Base-by-base conservation (phyloP, 2,888 invertebrate species). In the Aphrophora alni region DNA sequence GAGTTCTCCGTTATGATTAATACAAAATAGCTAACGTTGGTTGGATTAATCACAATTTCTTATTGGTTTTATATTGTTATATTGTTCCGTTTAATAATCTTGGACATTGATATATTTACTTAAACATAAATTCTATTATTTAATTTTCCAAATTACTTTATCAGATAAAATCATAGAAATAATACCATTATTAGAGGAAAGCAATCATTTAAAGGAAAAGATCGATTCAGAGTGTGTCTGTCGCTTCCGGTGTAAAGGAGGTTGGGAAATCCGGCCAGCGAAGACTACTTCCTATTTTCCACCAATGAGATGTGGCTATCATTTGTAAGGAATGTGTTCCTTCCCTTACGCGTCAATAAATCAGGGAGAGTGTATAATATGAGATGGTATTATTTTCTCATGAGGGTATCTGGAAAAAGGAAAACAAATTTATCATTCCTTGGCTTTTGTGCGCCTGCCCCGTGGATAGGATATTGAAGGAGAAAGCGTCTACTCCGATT, bases 291-390 rank as follows among this genome's bases (percentile, higher is more conserved):
- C 59, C 21, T 59, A 7, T 21, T n/a, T 59, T 59, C 59, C 59
- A 14, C 59, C 59, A 59, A 59, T 59, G 59, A 59, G 21, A 59
- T 59, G 59, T 59, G 59, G 59, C 21, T 14, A 59, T 59, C 59
- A 59, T 59, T 59, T 59, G 59, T 59, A 59, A 59, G 59, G 59
- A 59, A 59, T 59, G 59, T 59, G 59, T 59, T 59, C 59, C 59
- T 59, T 59, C 59, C 59, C 59, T 14, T 21, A 14, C 21, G 12
- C n/a, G 21, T 59, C n/a, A 59, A 59, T 59, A n/a, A 59, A 44
- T 44, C 44, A 44, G 44, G 10, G 59, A n/a, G 59, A 21, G 59
- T 59, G 59, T 59, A 59, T 59, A 59, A 59, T 59, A 59, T 59
- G 59, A 59, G 59, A 59, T 59, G 59, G 21, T 59, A 59, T 59